These are phyloP conservation scores for Halisarca cf. caerulea DNA, from an alignment of 37 sponge, comb jelly and placozoan genomes.

Conservation along the genomic window DNA sequence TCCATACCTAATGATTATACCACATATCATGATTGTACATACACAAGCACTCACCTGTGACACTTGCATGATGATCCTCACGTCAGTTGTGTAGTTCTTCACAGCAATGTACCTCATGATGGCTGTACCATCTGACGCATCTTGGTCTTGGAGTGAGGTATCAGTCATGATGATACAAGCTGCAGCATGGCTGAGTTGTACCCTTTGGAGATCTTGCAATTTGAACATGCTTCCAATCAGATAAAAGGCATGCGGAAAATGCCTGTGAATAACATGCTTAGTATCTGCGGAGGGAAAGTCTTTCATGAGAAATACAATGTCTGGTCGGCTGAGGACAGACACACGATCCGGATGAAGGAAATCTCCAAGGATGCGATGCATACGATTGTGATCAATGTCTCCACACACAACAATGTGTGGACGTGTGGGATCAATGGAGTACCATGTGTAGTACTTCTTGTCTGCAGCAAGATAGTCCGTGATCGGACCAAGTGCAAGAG, in stretches of 20 bases:
- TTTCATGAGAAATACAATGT: slow-evolving; percentile 65
- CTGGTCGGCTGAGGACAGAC: slow-evolving; percentile 30
- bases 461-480: slow-evolving; percentile 18
- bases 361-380: slow-evolving; percentile 58
- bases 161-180: slow-evolving; percentile 72
- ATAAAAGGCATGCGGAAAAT: slow-evolving; percentile 59
- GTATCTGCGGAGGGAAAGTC: slow-evolving; percentile 49
- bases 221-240: slow-evolving; percentile 62
- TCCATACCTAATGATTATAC: too few relatives aligned
- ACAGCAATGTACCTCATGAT: slow-evolving; percentile 71
- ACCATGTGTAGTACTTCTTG: slow-evolving; percentile 40
- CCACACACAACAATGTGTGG: slow-evolving; percentile 80
- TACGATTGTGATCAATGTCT: slow-evolving; percentile 42
- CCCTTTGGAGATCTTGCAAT: slow-evolving; percentile 50
- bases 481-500: slow-evolving; percentile 40
- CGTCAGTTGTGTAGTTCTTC: slow-evolving; percentile 54
- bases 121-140: slow-evolving; percentile 62
- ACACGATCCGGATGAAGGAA: slow-evolving; percentile 76
- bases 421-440: slow-evolving; percentile 11
- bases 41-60: slow-evolving; percentile 8
- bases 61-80: slow-evolving; percentile 76
- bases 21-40: too few relatives aligned
- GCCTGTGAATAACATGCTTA: slow-evolving; percentile 38
- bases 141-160: slow-evolving; percentile 40
- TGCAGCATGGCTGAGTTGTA: slow-evolving; percentile 29